Evolutionary conservation across 2,797 vertebrate genomes (phyloP).

Genomic region (Phoeniculus purpureus): DNA sequence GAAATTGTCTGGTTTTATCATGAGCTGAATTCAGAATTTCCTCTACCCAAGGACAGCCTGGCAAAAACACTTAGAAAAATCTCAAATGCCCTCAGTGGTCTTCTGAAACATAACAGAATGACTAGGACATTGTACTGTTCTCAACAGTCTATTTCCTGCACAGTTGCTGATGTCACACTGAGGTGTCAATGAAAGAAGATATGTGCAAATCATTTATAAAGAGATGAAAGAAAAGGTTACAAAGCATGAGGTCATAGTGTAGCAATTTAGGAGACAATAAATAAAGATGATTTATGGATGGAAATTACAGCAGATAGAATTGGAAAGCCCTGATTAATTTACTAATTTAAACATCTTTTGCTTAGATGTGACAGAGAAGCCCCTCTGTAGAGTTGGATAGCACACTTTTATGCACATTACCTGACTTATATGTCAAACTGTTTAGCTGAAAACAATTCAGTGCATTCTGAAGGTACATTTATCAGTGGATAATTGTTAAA

Average conservation of each 20-base stretch:
- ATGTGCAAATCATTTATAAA: constrained; percentile 77
- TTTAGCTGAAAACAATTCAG: neutral
- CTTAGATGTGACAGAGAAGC: fast-evolving
- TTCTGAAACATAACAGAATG: constrained; percentile 42
- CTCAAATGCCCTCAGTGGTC: neutral
- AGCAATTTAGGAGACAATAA: constrained; percentile 71
- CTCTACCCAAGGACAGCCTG: neutral
- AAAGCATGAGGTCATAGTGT: constrained; percentile 65
- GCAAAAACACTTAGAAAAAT: neutral
- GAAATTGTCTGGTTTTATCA: neutral
- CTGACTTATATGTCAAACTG: neutral
- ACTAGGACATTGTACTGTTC: constrained; percentile 19
- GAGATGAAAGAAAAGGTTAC: constrained; percentile 73
- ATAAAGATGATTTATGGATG: constrained; percentile 56
- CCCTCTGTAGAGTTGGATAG: neutral
- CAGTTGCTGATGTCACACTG: constrained; percentile 74
- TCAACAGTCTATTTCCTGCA: constrained; percentile 48
- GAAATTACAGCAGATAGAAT: constrained; percentile 29
- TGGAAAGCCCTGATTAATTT: neutral
- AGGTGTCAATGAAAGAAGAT: constrained; percentile 80
- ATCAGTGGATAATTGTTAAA: neutral
- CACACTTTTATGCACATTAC: neutral
- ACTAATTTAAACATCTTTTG: neutral
- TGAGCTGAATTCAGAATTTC: neutral
- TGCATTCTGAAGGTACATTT: neutral